Conservation (phyloP, 1,140 invertebrate species). For the Pseudomyrmex sp. region DNA sequence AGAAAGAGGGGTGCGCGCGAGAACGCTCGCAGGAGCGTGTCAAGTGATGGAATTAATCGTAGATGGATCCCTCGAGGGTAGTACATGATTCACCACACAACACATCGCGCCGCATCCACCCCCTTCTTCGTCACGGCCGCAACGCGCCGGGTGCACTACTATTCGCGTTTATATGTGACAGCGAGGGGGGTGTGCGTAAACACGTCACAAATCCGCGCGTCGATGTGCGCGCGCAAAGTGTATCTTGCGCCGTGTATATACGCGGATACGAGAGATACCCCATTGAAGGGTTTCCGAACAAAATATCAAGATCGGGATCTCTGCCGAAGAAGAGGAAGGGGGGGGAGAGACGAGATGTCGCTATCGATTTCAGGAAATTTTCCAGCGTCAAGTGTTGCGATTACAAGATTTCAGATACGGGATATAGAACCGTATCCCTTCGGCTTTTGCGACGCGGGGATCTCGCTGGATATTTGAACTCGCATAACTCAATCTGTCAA, state of each 20-base stretch:
- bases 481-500: neutral
- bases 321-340: no score
- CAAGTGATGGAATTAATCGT: slow-evolving; percentile 77
- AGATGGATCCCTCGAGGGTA: slow-evolving; percentile 73
- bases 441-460: neutral
- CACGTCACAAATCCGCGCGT: neutral
- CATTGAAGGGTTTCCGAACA: neutral
- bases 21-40: slow-evolving; percentile 67
- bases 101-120: slow-evolving; percentile 67
- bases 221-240: neutral
- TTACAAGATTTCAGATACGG: neutral
- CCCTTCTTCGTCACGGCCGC: slow-evolving; percentile 31
- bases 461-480: neutral
- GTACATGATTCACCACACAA: slow-evolving; percentile 74
- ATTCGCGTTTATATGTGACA: slow-evolving; percentile 61
- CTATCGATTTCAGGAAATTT: slow-evolving; percentile 30
- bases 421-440: neutral
- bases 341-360: neutral
- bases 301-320: slow-evolving; percentile 32
- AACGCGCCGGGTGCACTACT: slow-evolving; percentile 56
- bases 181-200: slow-evolving; percentile 20
- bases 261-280: neutral
- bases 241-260: slow-evolving; percentile 6
- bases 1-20: slow-evolving; percentile 34
- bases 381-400: neutral